phyloP scores from a whole-genome alignment of 2,797 vertebrate genomes.

The Apogon hyalosoma region DNA sequence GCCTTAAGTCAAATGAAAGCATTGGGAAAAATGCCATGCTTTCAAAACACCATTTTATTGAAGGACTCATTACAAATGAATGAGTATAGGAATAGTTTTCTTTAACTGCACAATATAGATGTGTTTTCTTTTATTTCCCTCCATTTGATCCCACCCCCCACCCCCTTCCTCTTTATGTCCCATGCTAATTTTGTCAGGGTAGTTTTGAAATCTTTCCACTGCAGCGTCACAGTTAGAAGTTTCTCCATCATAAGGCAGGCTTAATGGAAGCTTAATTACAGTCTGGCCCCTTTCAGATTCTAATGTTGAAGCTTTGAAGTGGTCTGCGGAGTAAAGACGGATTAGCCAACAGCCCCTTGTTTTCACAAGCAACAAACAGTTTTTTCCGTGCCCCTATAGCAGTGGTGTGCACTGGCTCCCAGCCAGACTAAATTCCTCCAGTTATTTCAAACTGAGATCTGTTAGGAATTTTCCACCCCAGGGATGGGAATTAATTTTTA shows the following conservation, averaged over 20 bases:
- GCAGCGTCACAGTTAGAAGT: conserved; percentile 79
- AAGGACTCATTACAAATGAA: not conserved
- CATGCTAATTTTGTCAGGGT: conserved; percentile 63
- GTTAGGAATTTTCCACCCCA: conserved; percentile 86
- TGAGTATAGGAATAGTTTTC: not conserved
- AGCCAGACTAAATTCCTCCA: conserved; percentile 83
- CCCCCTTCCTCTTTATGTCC: conserved; percentile 55
- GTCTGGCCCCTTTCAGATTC: conserved; percentile 80
- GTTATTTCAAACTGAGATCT: conserved; percentile 85
- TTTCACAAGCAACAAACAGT: conserved; percentile 82
- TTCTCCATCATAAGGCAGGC: conserved; percentile 81
- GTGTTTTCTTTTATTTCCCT: conserved; percentile 25
- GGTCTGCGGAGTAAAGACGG: conserved; percentile 79
- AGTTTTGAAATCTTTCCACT: conserved; percentile 83
- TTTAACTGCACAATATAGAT: not conserved
- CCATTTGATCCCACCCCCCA: conserved; percentile 20
- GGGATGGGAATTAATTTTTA: conserved; percentile 82
- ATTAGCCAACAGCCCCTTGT: conserved; percentile 79
- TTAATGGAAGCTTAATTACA: conserved; percentile 85
- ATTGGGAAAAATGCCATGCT: too few species aligned
- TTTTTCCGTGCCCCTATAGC: conserved; percentile 81
- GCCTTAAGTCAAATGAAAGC: too few species aligned
- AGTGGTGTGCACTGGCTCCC: conserved; percentile 74
- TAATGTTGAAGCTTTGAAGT: conserved; percentile 84
- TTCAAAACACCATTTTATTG: too few species aligned